Evolutionary conservation across 1,140 invertebrate species (phyloP).

Genomic region (Coenobita brevimanus): DNA sequence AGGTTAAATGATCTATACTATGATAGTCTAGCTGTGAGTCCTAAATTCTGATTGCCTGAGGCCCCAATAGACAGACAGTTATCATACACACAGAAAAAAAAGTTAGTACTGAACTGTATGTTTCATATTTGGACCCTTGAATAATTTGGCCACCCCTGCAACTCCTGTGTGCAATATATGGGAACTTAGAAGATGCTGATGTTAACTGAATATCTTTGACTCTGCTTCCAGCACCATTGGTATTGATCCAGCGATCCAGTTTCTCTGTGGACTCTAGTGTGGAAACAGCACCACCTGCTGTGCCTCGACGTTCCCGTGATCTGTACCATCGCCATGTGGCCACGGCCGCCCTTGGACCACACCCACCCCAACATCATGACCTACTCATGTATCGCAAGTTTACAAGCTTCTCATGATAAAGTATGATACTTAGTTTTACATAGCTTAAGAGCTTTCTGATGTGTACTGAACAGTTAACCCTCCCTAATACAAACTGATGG

Average conservation of each 20-base stretch:
- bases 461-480: too few species aligned
- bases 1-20: too few species aligned
- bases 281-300: slow-evolving; percentile 56
- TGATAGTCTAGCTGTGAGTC: too few species aligned
- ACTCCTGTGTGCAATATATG: neutral
- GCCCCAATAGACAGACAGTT: too few species aligned
- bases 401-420: slow-evolving; percentile 43
- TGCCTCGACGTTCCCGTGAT: slow-evolving; percentile 36
- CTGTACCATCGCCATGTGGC: slow-evolving; percentile 37
- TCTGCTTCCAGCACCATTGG: slow-evolving; percentile 36
- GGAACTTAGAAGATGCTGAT: too few species aligned
- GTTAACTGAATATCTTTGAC: neutral
- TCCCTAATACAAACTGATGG: too few species aligned
- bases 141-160: neutral
- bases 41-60: too few species aligned
- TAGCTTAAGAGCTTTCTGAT: too few species aligned
- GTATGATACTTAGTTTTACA: too few species aligned
- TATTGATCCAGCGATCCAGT: slow-evolving; percentile 51
- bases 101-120: too few species aligned
- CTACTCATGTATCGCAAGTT: slow-evolving; percentile 56
- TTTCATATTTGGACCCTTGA: neutral
- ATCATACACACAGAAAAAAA: too few species aligned
- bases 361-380: slow-evolving; percentile 44
- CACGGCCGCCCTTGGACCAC: slow-evolving; percentile 39
- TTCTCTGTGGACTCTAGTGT: slow-evolving; percentile 38